Evolutionary conservation across 2,797 vertebrate genomes (phyloP), one percentile per base, ranked within the genome.

Genomic region (Mastacembelus armatus): DNA sequence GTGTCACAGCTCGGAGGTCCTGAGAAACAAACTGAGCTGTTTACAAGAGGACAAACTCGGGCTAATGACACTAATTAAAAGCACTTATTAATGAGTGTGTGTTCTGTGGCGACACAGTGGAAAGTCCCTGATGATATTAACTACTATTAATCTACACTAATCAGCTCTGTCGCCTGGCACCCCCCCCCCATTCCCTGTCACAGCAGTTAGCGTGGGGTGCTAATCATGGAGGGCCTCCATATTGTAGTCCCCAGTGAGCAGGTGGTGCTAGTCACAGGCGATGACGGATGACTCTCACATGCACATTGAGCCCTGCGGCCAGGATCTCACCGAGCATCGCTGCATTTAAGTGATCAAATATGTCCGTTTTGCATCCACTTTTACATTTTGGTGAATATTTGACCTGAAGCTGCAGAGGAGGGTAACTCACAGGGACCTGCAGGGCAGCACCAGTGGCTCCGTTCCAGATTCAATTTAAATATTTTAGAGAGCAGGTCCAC

Each of bases 31-130:
- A 83, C 86, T 29, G 77, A 63, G 55, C 55, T 80, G 66, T 87
- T 93, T 89, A 91, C 74, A 78, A 3, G 51, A 89, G 87, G 86
- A 92, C 87, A 90, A 88, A 85, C 88, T 86, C 66, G 1, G 78
- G 90, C 85, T 89, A 93, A 91, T 86, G 86, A 86, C 40, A 32
- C 49, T 90, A 85, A 92, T 92, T 91, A 89, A 87, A 85, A 74
- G 54, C 79, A 77, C 73, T 86, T 85, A 90, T 78, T 91, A 90
- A 91, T 83, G 90, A 88, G 81, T 48, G 76, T 52, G 66, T 74
- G 72, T 77, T 80, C 71, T 81, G 49, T 66, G 58, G 84, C 51
- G 77, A 84, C 79, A 83, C 72, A 40, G 50, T 35, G 55, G 68
- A 77, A 60, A 66, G 81, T 89, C 87, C 87, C 81, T 10, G 30